Evolutionary conservation across 2,888 invertebrate genomes (phyloP).

Genomic region (Acleris emargana): DNA sequence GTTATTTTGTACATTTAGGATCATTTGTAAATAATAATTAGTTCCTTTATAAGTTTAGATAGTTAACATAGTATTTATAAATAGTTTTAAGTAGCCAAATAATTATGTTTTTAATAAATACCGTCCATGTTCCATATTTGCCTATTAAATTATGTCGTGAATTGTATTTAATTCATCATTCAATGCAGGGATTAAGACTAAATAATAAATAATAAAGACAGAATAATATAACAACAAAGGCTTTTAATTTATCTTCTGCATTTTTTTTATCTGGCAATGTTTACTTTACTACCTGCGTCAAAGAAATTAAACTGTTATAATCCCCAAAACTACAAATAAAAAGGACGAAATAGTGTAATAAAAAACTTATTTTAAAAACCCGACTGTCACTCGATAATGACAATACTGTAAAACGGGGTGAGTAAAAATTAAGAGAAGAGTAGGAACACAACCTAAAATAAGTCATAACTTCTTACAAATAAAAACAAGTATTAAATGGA

Average conservation of each 20-base stretch:
- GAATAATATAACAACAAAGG: neutral
- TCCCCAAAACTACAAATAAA: too few relatives aligned
- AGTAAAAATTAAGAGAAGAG: too few relatives aligned
- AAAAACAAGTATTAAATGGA: too few relatives aligned
- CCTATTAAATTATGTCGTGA: neutral
- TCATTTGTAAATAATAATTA: constrained; percentile 21
- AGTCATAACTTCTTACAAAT: too few relatives aligned
- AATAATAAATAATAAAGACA: neutral
- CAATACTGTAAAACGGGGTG: too few relatives aligned
- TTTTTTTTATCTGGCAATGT: too few relatives aligned
- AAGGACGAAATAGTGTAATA: too few relatives aligned
- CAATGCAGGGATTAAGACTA: neutral
- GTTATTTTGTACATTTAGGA: constrained; percentile 21
- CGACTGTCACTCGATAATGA: too few relatives aligned
- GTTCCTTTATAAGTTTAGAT: constrained; percentile 7
- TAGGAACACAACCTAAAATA: too few relatives aligned
- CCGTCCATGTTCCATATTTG: neutral
- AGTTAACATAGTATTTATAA: constrained; percentile 22
- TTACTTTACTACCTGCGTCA: too few relatives aligned
- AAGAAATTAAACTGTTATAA: too few relatives aligned
- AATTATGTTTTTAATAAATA: neutral
- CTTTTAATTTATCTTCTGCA: neutral
- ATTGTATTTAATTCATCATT: neutral
- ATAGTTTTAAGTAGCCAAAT: constrained; percentile 27
- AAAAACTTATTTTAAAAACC: too few relatives aligned